phyloP scores from a whole-genome alignment of 2,113 vertebrate genomes.

The Lontra canadensis region DNA sequence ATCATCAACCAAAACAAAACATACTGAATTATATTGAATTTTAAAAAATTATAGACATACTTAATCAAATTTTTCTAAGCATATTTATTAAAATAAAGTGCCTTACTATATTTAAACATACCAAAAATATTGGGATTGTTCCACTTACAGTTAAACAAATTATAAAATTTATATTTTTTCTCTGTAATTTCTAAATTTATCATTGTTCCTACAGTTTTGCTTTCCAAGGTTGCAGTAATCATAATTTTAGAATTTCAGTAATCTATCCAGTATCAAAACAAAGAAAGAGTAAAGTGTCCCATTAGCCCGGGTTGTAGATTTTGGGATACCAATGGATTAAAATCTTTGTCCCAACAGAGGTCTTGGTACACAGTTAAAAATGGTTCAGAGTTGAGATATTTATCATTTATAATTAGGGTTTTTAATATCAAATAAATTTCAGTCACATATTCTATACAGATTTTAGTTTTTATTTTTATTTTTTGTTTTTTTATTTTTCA shows the following conservation, averaged over 20 bases:
- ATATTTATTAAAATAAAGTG: background rate
- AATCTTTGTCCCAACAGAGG: background rate
- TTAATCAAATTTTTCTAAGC: background rate
- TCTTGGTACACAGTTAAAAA: background rate
- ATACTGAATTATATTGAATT: background rate
- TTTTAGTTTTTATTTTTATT: background rate
- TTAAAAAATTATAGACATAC: background rate
- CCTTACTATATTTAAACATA: background rate
- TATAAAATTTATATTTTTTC: background rate
- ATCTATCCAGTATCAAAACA: background rate
- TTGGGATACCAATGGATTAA: background rate
- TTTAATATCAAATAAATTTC: background rate
- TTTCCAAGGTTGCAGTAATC: background rate
- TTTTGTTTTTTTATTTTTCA: too few relatives aligned
- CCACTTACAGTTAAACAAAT: background rate
- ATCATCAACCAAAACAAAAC: background rate
- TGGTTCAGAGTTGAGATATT: background rate
- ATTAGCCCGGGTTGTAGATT: background rate
- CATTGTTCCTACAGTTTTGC: background rate
- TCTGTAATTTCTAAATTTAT: background rate
- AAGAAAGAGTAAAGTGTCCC: background rate
- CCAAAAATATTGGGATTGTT: background rate
- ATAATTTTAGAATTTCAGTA: background rate
- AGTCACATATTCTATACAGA: background rate
- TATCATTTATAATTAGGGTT: background rate